Evolutionary conservation across 92 coral and sea anemone species (phyloP).

Genomic region (Virgularia gustaviana): DNA sequence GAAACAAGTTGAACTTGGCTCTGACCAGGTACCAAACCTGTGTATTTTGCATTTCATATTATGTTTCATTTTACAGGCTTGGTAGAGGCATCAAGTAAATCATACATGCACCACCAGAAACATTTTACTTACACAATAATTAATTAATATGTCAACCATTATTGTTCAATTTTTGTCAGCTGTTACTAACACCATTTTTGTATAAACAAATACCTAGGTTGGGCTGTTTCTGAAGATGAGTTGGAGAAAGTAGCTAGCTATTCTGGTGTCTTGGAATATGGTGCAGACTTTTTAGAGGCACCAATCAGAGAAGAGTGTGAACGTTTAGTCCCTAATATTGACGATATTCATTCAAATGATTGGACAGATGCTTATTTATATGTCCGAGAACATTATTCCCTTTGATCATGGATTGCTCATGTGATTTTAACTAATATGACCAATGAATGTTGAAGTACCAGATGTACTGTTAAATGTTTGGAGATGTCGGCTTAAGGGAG

Average conservation of each 20-base stretch:
- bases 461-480: too few species aligned
- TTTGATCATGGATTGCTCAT: neutral
- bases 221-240: slow-evolving; percentile 22
- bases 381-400: slow-evolving; percentile 13
- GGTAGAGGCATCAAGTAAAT: slow-evolving; percentile 1
- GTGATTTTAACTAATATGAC: too few species aligned
- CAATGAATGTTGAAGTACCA: too few species aligned
- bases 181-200: slow-evolving; percentile 2
- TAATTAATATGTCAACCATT: slow-evolving; percentile 4
- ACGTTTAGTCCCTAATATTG: slow-evolving; percentile 17
- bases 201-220: too few species aligned
- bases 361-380: slow-evolving; percentile 33
- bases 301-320: slow-evolving; percentile 34
- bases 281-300: slow-evolving; percentile 2
- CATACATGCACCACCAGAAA: neutral
- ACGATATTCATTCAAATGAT: slow-evolving; percentile 20
- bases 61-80: slow-evolving; percentile 9
- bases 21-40: slow-evolving; percentile 9
- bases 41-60: slow-evolving; percentile 1
- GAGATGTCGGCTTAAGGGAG: too few species aligned
- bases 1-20: too few species aligned
- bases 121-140: slow-evolving; percentile 3
- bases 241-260: slow-evolving; percentile 19
- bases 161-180: slow-evolving; percentile 10
- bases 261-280: slow-evolving; percentile 11